A percentile compares a stretch with the other conserved stretches of the same genome.
Evolutionary conservation across 2,888 invertebrate genomes (phyloP).

Genomic region (Masnerella sp.): DNA sequence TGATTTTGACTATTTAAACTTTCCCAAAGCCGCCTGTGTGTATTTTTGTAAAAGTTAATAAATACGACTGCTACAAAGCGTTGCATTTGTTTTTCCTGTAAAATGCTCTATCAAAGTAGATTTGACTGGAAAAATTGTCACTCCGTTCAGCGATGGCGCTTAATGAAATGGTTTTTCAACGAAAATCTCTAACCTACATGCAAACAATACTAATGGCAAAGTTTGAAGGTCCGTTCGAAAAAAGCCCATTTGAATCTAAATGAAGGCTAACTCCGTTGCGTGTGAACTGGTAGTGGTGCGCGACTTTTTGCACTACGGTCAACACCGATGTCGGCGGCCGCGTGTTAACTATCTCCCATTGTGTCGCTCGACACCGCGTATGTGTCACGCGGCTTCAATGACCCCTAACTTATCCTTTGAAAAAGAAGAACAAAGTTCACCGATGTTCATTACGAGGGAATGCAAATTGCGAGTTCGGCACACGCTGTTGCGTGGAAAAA

Average conservation of each 20-base stretch:
- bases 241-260: constrained; percentile 56
- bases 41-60: too few relatives aligned
- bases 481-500: constrained; percentile 9
- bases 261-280: constrained; percentile 51
- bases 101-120: constrained; percentile 23
- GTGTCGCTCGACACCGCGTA: constrained; percentile 44
- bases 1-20: too few relatives aligned
- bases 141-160: constrained; percentile 62
- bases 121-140: constrained; percentile 61
- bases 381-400: constrained; percentile 46
- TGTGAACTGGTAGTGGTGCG: constrained; percentile 23
- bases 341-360: constrained; percentile 64
- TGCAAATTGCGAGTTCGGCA: constrained; percentile 35
- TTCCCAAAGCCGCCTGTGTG: neutral
- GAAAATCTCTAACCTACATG: constrained; percentile 59
- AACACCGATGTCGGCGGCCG: constrained; percentile 40
- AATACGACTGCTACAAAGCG: too few relatives aligned
- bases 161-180: constrained; percentile 45
- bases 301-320: constrained; percentile 35
- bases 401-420: constrained; percentile 38
- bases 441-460: constrained; percentile 46
- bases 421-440: constrained; percentile 49
- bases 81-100: constrained; percentile 25
- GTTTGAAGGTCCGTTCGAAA: constrained; percentile 59
- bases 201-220: constrained; percentile 67